These are phyloP conservation scores for Brachionus paranguensis DNA, from an alignment of 1,140 invertebrate genomes.

Conservation along the genomic window DNA sequence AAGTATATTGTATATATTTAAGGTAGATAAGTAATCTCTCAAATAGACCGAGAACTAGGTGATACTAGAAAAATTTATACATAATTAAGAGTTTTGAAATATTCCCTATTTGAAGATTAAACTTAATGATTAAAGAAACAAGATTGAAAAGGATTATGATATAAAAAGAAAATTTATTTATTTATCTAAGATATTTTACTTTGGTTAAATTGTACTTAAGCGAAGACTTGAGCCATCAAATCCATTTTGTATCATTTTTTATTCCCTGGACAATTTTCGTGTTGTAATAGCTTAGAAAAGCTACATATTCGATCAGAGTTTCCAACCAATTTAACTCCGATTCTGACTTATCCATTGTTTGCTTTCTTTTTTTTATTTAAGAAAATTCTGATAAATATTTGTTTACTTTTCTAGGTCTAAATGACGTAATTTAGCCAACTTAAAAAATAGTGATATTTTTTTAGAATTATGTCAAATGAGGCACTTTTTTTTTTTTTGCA, in stretches of 20 bases:
- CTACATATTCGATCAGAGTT: not conserved
- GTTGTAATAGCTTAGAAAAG: not conserved
- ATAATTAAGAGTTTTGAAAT: slow-evolving; percentile 37
- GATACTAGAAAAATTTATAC: slow-evolving; percentile 18
- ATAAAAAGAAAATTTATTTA: slow-evolving; percentile 3
- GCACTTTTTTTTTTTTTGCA: not conserved
- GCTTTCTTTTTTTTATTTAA: not conserved
- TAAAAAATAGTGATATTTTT: no score
- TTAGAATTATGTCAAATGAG: no score
- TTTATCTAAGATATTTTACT: not conserved
- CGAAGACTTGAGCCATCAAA: not conserved
- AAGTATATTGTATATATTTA: not conserved
- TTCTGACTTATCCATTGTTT: not conserved
- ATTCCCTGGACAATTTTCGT: not conserved
- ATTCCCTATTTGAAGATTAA: slow-evolving; percentile 26
- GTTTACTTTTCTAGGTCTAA: no score
- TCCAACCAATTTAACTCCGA: not conserved
- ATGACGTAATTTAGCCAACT: no score
- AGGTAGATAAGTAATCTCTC: not conserved
- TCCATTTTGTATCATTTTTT: not conserved
- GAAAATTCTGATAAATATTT: not conserved
- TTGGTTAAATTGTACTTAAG: slow-evolving; percentile 14
- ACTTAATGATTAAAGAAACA: slow-evolving; percentile 33
- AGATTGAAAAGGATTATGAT: slow-evolving; percentile 36
- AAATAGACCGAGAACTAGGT: not conserved